Percentiles rank a stretch among this genome's conserved stretches.
Evolutionary conservation across 64 coral and sea anemone species (phyloP).

Genomic region (Platygyra sinensis): DNA sequence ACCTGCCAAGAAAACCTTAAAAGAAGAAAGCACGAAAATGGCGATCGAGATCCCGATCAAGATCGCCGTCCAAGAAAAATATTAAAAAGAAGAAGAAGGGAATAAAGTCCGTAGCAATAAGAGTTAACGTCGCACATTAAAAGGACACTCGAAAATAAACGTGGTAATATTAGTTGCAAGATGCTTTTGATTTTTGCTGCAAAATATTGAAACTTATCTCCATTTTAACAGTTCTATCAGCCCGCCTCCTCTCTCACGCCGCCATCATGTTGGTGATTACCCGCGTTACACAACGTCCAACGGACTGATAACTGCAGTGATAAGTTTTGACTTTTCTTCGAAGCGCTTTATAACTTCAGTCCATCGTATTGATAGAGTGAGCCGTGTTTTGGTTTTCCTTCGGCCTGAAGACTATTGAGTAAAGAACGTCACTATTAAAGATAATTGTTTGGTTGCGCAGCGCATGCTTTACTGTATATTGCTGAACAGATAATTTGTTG

Average conservation of each 20-base stretch:
- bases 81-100: conserved; percentile 82
- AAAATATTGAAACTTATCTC: not conserved
- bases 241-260: no score
- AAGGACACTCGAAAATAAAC: not conserved
- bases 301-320: not conserved
- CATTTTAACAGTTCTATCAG: not conserved
- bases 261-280: no score
- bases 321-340: no score
- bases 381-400: not conserved
- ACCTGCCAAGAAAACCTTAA: conserved; percentile 66
- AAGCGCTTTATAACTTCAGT: not conserved
- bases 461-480: no score
- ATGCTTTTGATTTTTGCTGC: not conserved
- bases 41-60: conserved; percentile 80
- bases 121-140: not conserved
- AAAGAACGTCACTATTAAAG: not conserved
- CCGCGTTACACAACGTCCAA: not conserved
- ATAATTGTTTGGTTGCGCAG: not conserved
- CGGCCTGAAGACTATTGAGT: not conserved
- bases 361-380: not conserved
- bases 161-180: not conserved
- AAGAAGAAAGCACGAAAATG: conserved; percentile 39
- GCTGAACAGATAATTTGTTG: no score
- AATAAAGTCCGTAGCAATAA: not conserved
- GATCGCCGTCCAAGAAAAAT: conserved; percentile 78